phyloP scores from a whole-genome alignment of 2,888 invertebrate species.

The Sisyra terminalis region DNA sequence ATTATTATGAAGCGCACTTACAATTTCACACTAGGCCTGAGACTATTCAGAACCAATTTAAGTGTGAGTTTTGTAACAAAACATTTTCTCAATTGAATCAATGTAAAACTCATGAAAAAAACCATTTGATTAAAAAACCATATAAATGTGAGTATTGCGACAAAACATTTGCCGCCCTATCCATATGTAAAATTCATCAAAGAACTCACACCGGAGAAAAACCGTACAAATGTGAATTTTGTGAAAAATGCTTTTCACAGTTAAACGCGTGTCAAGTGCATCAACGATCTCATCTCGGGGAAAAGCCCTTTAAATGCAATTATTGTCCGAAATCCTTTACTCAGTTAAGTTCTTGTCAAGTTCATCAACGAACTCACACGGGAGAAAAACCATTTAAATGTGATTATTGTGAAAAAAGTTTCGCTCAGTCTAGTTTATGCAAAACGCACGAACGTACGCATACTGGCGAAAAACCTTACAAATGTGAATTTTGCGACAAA shows the following conservation, averaged over 20 bases:
- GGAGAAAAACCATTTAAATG: constrained; percentile 1
- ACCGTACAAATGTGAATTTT: neutral
- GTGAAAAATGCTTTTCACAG: constrained; percentile 1
- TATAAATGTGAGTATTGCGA: neutral
- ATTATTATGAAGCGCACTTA: no score
- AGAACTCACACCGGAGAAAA: neutral
- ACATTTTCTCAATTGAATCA: no score
- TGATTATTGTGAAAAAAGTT: neutral
- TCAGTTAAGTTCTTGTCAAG: neutral
- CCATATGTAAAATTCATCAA: neutral
- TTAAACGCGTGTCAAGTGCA: neutral
- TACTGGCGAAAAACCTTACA: constrained; percentile 1
- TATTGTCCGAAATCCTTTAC: neutral
- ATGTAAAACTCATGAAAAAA: neutral
- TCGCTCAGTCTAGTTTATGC: neutral
- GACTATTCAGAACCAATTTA: no score
- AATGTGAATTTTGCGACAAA: neutral
- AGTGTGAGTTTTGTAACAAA: no score
- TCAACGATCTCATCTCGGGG: neutral
- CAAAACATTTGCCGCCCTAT: neutral
- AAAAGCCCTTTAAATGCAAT: neutral
- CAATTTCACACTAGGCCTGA: no score
- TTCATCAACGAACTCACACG: neutral
- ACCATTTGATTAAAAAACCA: neutral
- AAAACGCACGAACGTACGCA: constrained; percentile 1